A percentile compares a stretch with the other conserved stretches of the same genome.
phyloP scores from a whole-genome alignment of 1,140 invertebrate species.

The Drosophila pruinosa region DNA sequence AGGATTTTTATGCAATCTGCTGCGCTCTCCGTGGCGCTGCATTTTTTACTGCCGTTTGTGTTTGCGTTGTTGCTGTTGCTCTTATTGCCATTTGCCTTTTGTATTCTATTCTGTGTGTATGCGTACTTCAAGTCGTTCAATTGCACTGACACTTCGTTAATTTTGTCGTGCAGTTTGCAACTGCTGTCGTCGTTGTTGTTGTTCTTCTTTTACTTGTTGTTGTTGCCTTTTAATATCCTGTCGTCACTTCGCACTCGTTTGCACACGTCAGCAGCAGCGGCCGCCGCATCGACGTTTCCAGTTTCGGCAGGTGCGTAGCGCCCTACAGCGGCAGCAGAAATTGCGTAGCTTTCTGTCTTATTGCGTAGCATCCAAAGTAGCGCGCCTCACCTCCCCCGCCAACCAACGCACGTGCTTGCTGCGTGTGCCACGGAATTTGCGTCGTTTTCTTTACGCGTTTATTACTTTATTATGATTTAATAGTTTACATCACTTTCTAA shows the following conservation, averaged over 20 bases:
- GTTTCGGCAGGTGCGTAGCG: constrained; percentile 58
- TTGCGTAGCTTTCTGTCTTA: constrained; percentile 43
- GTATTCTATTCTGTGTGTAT: constrained; percentile 16
- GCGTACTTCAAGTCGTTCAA: constrained; percentile 38
- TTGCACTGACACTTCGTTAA: constrained; percentile 63
- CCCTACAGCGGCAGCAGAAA: constrained; percentile 31
- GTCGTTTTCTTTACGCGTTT: background rate
- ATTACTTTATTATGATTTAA: background rate
- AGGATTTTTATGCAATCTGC: constrained; percentile 53
- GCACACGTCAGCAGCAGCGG: constrained; percentile 67
- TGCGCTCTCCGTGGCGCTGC: constrained; percentile 23
- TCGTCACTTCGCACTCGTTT: constrained; percentile 52
- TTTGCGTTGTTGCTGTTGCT: constrained; percentile 1
- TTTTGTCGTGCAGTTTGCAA: constrained; percentile 45
- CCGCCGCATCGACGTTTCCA: constrained; percentile 16
- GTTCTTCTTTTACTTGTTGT: constrained; percentile 26
- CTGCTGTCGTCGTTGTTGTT: constrained; percentile 15
- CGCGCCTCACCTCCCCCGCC: constrained; percentile 28
- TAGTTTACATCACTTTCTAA: background rate
- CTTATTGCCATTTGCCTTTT: constrained; percentile 8
- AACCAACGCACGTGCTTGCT: constrained; percentile 25
- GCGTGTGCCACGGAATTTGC: constrained; percentile 42
- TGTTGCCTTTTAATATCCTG: constrained; percentile 47
- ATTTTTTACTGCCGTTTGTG: constrained; percentile 24
- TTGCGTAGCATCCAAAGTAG: constrained; percentile 42